A percentile compares a stretch with the other conserved stretches of the same genome.
These are phyloP conservation scores for Phoxinus dragarum DNA, from an alignment of 2,797 vertebrate genomes.

Conservation along the genomic window DNA sequence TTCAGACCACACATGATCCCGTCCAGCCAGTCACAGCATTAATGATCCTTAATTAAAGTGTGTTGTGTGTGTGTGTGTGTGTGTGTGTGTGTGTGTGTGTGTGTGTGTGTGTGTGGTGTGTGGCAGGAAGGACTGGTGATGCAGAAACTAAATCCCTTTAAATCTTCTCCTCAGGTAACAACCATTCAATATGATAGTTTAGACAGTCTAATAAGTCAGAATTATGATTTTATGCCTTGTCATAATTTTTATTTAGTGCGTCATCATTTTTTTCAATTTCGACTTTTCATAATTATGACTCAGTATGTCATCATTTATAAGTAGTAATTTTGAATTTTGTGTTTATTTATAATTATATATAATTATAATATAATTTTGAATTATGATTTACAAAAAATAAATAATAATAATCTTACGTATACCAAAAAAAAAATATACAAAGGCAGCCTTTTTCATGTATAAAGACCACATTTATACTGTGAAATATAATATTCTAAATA, in stretches of 20 bases:
- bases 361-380: too few relatives aligned
- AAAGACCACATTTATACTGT: too few relatives aligned
- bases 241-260: too few relatives aligned
- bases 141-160: slow-evolving; percentile 73
- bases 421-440: too few relatives aligned
- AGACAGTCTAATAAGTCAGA: rapidly evolving
- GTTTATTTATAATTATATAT: too few relatives aligned
- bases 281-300: not conserved
- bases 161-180: slow-evolving; percentile 65
- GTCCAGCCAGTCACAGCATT: not conserved
- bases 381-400: too few relatives aligned
- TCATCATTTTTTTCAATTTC: not conserved
- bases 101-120: slow-evolving; percentile 7
- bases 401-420: too few relatives aligned
- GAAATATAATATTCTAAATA: too few relatives aligned
- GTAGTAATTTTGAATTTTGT: too few relatives aligned
- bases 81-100: too few relatives aligned
- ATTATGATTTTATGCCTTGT: not conserved
- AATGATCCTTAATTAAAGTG: not conserved
- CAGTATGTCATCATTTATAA: too few relatives aligned
- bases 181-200: not conserved
- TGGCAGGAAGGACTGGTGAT: slow-evolving; percentile 65
- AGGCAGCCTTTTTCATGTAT: not conserved
- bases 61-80: not conserved
- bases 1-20: not conserved